phyloP scores from a whole-genome alignment of 2,888 invertebrate species.

The Mythimna lalbum region DNA sequence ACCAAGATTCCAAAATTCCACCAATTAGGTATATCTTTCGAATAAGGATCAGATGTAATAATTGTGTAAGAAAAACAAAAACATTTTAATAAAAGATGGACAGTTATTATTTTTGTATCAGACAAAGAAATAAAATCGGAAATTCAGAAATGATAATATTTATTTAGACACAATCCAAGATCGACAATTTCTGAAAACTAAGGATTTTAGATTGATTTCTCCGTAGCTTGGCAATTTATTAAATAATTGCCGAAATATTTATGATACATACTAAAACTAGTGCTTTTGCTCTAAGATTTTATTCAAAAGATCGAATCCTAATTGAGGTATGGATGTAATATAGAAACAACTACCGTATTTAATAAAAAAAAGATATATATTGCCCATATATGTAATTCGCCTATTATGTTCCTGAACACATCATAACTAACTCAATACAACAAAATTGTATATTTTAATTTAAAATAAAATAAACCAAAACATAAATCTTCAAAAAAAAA shows the following conservation, averaged over 20 bases:
- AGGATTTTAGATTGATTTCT: neutral
- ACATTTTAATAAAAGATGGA: neutral
- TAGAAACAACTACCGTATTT: too few relatives aligned
- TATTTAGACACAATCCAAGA: neutral
- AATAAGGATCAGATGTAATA: too few relatives aligned
- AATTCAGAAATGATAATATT: neutral
- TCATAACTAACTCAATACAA: neutral
- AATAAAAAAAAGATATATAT: neutral
- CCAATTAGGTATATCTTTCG: too few relatives aligned
- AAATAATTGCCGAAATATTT: neutral
- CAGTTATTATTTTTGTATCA: neutral
- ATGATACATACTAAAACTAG: too few relatives aligned
- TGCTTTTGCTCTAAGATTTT: neutral
- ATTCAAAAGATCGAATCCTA: neutral
- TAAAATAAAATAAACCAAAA: neutral
- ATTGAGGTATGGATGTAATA: too few relatives aligned
- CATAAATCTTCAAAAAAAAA: neutral
- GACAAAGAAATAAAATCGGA: neutral
- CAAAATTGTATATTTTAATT: too few relatives aligned
- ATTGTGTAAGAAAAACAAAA: neutral
- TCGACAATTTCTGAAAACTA: neutral
- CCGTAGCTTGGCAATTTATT: neutral
- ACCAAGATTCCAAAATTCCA: too few relatives aligned
- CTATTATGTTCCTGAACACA: too few relatives aligned
- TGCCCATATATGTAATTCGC: too few relatives aligned